Evolutionary conservation across 2,888 invertebrate species (phyloP).

Genomic region (Tupiocoris notatus): DNA sequence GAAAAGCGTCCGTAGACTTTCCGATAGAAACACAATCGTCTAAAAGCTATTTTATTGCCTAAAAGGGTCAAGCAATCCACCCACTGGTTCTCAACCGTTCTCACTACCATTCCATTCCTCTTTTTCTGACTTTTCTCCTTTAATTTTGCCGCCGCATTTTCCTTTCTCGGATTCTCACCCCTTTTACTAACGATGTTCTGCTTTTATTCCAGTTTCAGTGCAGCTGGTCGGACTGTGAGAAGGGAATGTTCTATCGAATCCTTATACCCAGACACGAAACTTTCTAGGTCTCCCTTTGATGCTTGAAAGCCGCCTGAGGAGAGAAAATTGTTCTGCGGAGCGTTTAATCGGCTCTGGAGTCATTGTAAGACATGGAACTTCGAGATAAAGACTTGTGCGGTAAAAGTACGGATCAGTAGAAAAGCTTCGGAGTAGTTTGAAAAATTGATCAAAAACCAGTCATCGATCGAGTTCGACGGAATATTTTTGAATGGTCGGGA

Average conservation of each 20-base stretch:
- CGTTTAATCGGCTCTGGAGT: neutral
- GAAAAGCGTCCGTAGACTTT: neutral
- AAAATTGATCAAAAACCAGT: too few relatives aligned
- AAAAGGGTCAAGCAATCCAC: conserved; percentile 29
- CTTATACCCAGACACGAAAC: neutral
- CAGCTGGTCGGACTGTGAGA: neutral
- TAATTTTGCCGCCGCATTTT: neutral
- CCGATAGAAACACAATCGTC: conserved; percentile 43
- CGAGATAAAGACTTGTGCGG: too few relatives aligned
- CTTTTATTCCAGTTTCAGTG: neutral
- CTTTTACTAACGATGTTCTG: neutral
- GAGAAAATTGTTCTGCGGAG: neutral
- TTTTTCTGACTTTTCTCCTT: neutral
- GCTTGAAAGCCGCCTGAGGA: neutral
- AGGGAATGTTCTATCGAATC: neutral
- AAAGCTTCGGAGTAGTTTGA: too few relatives aligned
- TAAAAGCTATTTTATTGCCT: conserved; percentile 42
- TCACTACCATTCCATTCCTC: neutral
- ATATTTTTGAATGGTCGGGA: too few relatives aligned
- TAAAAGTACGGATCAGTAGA: too few relatives aligned
- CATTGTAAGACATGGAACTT: neutral
- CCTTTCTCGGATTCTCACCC: neutral
- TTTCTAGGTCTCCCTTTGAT: neutral
- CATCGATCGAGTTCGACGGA: too few relatives aligned
- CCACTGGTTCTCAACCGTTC: neutral